Conservation (phyloP, 2,888 invertebrate species). For the Pyrrhosoma nymphula region DNA sequence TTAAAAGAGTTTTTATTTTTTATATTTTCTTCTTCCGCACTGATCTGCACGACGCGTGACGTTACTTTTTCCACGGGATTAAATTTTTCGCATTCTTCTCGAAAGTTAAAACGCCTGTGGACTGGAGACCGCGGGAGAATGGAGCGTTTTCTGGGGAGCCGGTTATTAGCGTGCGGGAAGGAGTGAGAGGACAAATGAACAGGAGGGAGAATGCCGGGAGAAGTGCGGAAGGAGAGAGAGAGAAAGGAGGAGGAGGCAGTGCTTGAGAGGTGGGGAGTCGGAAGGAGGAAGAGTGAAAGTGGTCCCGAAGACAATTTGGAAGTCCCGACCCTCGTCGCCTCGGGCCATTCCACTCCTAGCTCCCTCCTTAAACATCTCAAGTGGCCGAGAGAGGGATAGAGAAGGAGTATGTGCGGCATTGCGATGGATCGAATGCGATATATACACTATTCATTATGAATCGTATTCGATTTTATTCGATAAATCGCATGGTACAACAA, state of each 20-base stretch:
- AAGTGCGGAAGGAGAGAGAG: no score
- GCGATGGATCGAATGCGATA: no score
- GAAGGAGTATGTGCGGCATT: no score
- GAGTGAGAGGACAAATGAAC: neutral
- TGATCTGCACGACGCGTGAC: no score
- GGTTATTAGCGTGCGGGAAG: neutral
- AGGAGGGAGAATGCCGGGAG: no score
- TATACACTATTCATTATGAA: no score
- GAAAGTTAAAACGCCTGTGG: no score
- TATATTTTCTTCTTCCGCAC: no score
- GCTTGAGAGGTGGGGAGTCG: no score
- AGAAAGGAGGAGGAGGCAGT: neutral
- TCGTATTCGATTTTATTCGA: no score
- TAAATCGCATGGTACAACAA: no score
- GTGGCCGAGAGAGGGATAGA: slow-evolving; percentile 1
- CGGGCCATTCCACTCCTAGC: slow-evolving; percentile 29
- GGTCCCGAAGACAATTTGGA: slow-evolving; percentile 34
- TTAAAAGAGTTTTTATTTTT: no score
- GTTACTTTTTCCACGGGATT: neutral
- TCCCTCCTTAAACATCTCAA: neutral
- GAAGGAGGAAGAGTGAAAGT: neutral
- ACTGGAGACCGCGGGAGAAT: neutral
- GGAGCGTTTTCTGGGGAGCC: neutral
- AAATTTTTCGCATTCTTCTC: neutral
- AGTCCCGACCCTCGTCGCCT: neutral